These are phyloP conservation scores for Lycocerus yunnanus DNA, from an alignment of 2,888 invertebrate species.

Conservation along the genomic window DNA sequence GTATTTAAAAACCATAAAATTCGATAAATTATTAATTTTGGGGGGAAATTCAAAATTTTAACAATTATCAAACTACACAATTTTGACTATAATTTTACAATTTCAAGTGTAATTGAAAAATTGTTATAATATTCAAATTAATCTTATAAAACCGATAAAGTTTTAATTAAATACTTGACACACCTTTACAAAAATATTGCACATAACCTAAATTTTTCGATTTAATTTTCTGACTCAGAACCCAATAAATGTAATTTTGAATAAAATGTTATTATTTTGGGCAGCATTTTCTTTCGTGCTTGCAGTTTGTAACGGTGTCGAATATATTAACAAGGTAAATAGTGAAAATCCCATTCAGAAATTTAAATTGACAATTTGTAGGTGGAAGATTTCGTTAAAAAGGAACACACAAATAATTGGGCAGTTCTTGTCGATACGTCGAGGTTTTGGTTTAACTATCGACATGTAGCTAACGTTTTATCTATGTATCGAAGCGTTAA, in stretches of 20 bases:
- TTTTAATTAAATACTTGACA: neutral
- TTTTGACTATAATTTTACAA: neutral
- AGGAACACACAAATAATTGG: conserved; percentile 97
- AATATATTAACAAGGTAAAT: neutral
- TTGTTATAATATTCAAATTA: neutral
- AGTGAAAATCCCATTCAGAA: neutral
- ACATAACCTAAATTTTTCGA: neutral
- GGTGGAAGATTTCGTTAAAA: conserved; percentile 58
- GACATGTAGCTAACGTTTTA: conserved; percentile 98
- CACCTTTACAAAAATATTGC: neutral
- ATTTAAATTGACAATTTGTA: neutral
- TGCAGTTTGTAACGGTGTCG: neutral
- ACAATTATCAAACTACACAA: neutral
- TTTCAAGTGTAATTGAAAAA: neutral
- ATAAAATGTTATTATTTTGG: neutral
- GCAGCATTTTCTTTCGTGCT: neutral
- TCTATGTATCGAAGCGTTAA: conserved; percentile 98
- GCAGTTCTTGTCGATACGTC: conserved; percentile 98
- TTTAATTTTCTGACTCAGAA: neutral
- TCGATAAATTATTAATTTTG: neutral
- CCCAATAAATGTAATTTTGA: neutral
- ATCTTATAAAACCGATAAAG: neutral
- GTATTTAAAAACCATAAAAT: neutral
- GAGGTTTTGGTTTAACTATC: conserved; percentile 99
- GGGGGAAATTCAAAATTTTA: neutral